Conservation (phyloP, 2,113 vertebrate species). For the Puma concolor region DNA sequence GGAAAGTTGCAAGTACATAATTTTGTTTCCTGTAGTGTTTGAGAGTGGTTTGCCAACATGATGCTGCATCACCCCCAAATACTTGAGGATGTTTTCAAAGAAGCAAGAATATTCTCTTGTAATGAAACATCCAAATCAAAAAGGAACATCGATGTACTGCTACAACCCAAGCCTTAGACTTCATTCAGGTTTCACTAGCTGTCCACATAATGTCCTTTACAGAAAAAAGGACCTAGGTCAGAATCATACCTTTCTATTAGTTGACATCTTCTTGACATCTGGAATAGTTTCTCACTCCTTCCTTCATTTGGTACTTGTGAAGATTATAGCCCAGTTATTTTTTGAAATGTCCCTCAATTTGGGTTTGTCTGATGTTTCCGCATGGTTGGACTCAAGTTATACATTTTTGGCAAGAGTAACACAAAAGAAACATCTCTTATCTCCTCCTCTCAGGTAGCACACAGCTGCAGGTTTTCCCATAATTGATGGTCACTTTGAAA, state of each 20-base stretch:
- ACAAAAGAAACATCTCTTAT: background rate
- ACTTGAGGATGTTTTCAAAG: background rate
- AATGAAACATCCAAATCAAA: background rate
- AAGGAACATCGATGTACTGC: background rate
- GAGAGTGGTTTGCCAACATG: background rate
- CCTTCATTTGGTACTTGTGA: conserved; percentile 13
- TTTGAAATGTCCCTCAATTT: background rate
- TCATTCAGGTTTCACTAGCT: background rate
- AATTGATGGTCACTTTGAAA: background rate
- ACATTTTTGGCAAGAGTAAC: background rate
- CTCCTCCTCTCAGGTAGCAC: background rate
- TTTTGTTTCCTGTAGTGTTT: conserved; percentile 26
- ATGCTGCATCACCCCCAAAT: background rate
- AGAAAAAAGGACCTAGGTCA: background rate
- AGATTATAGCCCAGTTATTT: background rate
- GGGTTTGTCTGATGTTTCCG: background rate
- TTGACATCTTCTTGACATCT: background rate
- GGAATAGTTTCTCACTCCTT: background rate
- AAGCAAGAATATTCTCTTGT: background rate
- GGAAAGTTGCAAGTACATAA: background rate
- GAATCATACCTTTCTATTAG: background rate
- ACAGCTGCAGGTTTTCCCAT: background rate
- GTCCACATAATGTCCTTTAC: background rate
- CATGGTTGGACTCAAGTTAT: background rate
- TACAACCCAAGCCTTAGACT: background rate